Evolutionary conservation across 1,140 invertebrate species (phyloP).

Genomic region (Platorchestia sp.): DNA sequence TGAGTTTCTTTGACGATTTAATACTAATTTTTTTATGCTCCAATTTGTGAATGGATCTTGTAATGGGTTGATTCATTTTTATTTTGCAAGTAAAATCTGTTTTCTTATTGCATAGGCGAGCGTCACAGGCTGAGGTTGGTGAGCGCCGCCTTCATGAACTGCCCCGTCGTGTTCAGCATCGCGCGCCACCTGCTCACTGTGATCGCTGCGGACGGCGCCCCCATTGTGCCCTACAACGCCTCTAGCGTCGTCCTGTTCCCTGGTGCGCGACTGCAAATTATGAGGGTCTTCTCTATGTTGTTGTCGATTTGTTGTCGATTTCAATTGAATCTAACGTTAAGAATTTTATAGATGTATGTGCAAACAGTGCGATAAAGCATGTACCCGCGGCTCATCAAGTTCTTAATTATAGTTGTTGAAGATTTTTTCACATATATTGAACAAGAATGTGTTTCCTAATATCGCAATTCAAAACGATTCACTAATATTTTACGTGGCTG

Average conservation of each 20-base stretch:
- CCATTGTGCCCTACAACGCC: conserved; percentile 50
- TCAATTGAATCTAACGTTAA: too few species aligned
- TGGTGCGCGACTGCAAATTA: background rate
- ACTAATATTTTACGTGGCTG: too few species aligned
- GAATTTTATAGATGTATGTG: too few species aligned
- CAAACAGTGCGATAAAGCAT: too few species aligned
- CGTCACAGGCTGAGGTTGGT: conserved; percentile 69
- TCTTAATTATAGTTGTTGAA: too few species aligned
- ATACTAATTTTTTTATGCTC: too few species aligned
- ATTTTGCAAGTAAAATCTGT: conserved; percentile 44
- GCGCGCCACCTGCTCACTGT: conserved; percentile 69
- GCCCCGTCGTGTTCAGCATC: conserved; percentile 69
- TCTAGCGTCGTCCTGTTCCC: conserved; percentile 53
- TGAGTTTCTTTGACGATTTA: too few species aligned
- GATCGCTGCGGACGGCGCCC: conserved; percentile 69
- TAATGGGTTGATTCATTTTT: conserved; percentile 3
- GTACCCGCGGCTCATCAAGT: too few species aligned
- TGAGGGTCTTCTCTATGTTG: background rate
- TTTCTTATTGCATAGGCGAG: conserved; percentile 34
- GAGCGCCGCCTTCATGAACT: conserved; percentile 69
- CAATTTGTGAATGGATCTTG: too few species aligned
- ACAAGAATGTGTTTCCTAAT: too few species aligned
- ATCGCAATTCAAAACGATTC: too few species aligned
- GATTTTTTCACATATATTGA: too few species aligned
- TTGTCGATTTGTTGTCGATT: background rate